A percentile compares a stretch with the other conserved stretches of the same genome.
phyloP scores from a whole-genome alignment of 2,888 invertebrate species.

The Dicyrtomina minuta region DNA sequence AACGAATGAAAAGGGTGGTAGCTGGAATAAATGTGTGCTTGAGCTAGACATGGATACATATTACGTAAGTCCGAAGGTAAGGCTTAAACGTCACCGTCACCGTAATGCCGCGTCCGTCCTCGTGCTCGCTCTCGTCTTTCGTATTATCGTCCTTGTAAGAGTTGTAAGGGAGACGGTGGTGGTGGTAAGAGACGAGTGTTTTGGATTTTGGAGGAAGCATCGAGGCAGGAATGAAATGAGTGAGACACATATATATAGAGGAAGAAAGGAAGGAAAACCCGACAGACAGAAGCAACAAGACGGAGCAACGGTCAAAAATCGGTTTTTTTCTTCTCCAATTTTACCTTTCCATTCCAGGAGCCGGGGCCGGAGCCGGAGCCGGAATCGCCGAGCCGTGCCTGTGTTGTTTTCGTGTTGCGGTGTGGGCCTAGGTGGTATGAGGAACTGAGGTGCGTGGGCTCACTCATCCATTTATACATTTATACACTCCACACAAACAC shows the following conservation, averaged over 20 bases:
- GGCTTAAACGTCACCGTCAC: no score
- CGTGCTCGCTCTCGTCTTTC: no score
- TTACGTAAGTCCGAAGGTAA: no score
- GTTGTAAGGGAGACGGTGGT: neutral
- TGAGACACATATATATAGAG: constrained; percentile 1
- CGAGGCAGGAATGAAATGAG: neutral
- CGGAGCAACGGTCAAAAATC: constrained; percentile 12
- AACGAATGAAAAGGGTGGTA: constrained; percentile 11
- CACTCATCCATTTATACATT: neutral
- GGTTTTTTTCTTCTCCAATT: constrained; percentile 3
- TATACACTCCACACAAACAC: no score
- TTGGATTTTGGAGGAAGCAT: neutral
- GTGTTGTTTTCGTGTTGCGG: no score
- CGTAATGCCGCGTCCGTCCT: no score
- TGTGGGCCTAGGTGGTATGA: neutral
- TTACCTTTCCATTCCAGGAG: no score
- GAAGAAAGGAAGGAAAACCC: neutral
- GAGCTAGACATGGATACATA: neutral
- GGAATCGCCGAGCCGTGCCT: no score
- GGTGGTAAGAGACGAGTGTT: neutral
- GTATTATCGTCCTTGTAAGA: no score
- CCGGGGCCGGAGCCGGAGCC: no score
- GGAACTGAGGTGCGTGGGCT: constrained; percentile 3
- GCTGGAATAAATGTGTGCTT: constrained; percentile 1
- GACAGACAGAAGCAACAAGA: constrained; percentile 13